Evolutionary conservation across 2,797 vertebrate genomes (phyloP), one percentile per base, ranked within the genome.

Genomic region (Sphenodon punctatus): DNA sequence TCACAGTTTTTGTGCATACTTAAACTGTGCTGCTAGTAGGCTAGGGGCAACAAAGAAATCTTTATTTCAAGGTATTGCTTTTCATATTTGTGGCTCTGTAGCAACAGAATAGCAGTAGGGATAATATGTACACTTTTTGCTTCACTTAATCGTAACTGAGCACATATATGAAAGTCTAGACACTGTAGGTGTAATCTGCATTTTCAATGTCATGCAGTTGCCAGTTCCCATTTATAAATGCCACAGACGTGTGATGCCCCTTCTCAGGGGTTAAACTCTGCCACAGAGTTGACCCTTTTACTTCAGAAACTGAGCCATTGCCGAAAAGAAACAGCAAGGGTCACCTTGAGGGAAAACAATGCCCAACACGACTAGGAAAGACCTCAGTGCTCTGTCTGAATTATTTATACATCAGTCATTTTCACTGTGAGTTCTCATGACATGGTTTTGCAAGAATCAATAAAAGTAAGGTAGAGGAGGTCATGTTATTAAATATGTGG

Each of bases 131-230:
- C 91, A 95, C 94, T 94, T 96, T 87, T 95, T 93, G 93, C 94
- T 95, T 96, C 95, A 96, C 94, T 94, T 95, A 93, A 94, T 89
- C 93, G 94, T 96, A 95, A 92, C 93, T 93, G 94, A 96, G 95
- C 96, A 96, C 96, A 95, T 94, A 93, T 93, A 95, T 94, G 88
- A 93, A 92, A 96, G 96, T 96, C 96, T 96, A 96, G 92, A 96
- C 96, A 96, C 96, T 96, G 96, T 96, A 94, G 91, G 93, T 95
- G 93, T 95, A 93, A 93, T 88, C 91, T 89, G 94, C 95, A 94
- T 96, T 95, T 93, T 93, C 94, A 91, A 94, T 94, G 94, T 95
- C 95, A 94, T 93, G 92, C 94, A 90, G 93, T 95, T 94, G 95
- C 94, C 95, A 95, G 78, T 89, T 93, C 92, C 92, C 92, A 93